These are phyloP conservation scores for Atlantisia rogersi DNA, from an alignment of 2,113 vertebrate genomes.

Conservation along the genomic window DNA sequence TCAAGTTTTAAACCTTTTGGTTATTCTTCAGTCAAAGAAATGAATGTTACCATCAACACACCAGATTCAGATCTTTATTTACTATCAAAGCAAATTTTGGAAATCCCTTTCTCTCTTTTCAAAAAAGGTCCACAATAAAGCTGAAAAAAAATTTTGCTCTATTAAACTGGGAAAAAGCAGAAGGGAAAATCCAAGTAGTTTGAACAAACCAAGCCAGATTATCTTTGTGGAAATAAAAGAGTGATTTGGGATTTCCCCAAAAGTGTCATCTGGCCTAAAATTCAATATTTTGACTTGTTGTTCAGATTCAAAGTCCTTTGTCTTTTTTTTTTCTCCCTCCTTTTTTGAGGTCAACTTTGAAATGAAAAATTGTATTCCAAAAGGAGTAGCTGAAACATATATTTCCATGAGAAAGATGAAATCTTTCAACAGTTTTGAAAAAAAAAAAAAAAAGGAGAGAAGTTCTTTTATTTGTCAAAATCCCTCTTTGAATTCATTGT, in stretches of 20 bases:
- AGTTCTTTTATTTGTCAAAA: neutral
- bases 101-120: neutral
- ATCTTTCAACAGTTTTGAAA: neutral
- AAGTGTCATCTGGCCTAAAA: slow-evolving; percentile 27
- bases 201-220: neutral
- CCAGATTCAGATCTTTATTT: neutral
- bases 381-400: neutral
- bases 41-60: neutral
- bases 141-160: neutral
- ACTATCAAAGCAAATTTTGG: neutral
- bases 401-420: neutral
- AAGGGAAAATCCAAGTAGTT: neutral
- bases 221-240: neutral
- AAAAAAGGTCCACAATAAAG: neutral
- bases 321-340: neutral
- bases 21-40: neutral
- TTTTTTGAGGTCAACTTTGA: neutral
- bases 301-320: neutral
- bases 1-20: neutral
- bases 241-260: neutral
- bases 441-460: neutral
- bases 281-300: slow-evolving; percentile 17
- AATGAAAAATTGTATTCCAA: neutral
- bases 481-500: neutral
- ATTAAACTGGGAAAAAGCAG: neutral